Evolutionary conservation across 2,797 vertebrate genomes (phyloP).

Genomic region (Nyctalus aviator): DNA sequence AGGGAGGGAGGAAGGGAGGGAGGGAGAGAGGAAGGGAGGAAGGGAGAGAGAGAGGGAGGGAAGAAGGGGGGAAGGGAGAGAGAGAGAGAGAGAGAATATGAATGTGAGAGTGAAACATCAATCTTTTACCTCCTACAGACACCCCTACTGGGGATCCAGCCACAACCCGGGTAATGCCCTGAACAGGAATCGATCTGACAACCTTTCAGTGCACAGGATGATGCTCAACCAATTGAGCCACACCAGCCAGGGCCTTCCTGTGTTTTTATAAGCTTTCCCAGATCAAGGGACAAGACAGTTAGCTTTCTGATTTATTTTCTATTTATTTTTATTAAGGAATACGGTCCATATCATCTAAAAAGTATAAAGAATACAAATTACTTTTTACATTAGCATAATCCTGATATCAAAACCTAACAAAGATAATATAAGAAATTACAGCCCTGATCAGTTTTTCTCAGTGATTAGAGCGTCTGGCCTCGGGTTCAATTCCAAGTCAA

Average conservation of each 20-base stretch:
- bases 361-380: background rate
- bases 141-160: background rate
- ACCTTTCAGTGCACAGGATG: background rate
- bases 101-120: background rate
- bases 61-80: no score
- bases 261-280: constrained; percentile 44
- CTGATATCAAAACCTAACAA: constrained; percentile 29
- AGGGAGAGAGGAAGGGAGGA: no score
- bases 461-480: no score
- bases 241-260: background rate
- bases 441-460: no score
- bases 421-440: constrained; percentile 17
- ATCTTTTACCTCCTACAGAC: background rate
- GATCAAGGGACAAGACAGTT: background rate
- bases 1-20: no score
- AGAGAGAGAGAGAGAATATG: no score
- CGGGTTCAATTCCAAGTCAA: no score
- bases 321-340: constrained; percentile 9
- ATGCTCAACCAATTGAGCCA: background rate
- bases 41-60: no score
- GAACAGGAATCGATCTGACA: background rate
- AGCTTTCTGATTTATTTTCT: constrained; percentile 36
- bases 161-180: background rate
- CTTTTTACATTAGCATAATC: constrained; percentile 23
- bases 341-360: constrained; percentile 10